Percentiles rank a stretch among this genome's conserved stretches.
Evolutionary conservation across 2,888 invertebrate genomes (phyloP).

Genomic region (Mesorhabditis spiculigera): DNA sequence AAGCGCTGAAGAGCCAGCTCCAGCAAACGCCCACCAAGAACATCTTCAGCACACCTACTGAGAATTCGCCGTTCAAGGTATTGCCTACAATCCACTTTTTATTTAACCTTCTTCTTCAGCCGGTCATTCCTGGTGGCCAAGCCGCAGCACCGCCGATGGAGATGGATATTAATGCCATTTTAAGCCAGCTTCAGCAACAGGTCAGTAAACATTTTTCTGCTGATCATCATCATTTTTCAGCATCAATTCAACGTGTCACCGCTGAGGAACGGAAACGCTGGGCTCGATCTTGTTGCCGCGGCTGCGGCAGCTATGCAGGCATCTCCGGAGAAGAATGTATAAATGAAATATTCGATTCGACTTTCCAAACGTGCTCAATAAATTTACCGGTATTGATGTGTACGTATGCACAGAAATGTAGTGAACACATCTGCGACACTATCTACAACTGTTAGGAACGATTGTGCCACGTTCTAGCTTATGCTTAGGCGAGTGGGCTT

Average conservation of each 20-base stretch:
- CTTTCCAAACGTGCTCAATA: no score
- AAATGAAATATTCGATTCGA: no score
- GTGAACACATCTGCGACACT: neutral
- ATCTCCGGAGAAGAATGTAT: no score
- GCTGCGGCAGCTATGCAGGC: no score
- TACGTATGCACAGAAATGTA: no score
- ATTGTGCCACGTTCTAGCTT: neutral
- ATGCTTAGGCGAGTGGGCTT: no score
- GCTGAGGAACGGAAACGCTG: no score
- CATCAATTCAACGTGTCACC: no score
- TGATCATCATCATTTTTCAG: no score
- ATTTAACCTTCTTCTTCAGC: neutral
- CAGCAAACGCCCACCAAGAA: neutral
- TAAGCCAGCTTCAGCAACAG: constrained; percentile 2
- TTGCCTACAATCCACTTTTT: neutral
- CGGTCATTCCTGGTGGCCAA: neutral
- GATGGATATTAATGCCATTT: neutral
- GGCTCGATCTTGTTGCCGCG: no score
- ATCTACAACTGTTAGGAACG: neutral
- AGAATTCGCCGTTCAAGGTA: constrained; percentile 5
- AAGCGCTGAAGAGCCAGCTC: neutral
- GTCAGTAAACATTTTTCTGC: neutral
- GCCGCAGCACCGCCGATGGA: neutral
- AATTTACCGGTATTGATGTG: no score
- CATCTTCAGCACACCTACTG: neutral